Base-by-base conservation (phyloP, 2,113 vertebrate species). In the Myrmecophaga tridactyla region DNA sequence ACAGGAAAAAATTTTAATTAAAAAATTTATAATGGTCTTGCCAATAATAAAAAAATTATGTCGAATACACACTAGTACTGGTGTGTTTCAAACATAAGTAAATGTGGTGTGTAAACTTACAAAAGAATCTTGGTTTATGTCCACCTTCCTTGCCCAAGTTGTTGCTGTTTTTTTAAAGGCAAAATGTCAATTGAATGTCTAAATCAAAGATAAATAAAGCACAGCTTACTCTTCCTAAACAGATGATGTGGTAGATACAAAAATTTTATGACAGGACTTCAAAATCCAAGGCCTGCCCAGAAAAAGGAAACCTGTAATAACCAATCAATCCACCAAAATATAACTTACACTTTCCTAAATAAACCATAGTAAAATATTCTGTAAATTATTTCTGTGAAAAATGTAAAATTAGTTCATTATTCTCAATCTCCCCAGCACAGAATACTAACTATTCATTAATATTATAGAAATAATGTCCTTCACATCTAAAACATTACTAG, bases 281-380 rank as follows among this genome's bases (percentile, higher is more conserved):
- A 97, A 95, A 94, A 94, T 70, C 65, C n/a, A 96, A 89, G 86
- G 89, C 36, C 46, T 85, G n/a, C 3, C 95, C 96, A 96, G 48
- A 86, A 46, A n/a, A 29, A 56, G 53, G 31, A 23, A 1, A 6
- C 25, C 58, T 36, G 4, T 23, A 77, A 13, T 58, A 87, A 92
- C 76, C 81, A 92, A 96, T 48, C 73, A 60, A 75, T 23, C n/a
- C 11, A 62, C 39, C 62, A 80, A 14, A 82, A 82, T 56, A n/a
- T 85, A 80, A 20, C 93, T 75, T 91, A 86, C 23, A 81, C 31
- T 87, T 89, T 87, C 85, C 87, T 85, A 92, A 91, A 85, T 27
- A 62, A 92, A 39, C 18, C 34, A 58, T 1, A 69, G 29, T 70
- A 90, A 90, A 65, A 41, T 56, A 91, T 58, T 86, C 53, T 83